Percentiles rank a stretch among this genome's conserved stretches.
phyloP scores from a whole-genome alignment of 2,888 invertebrate genomes.

The Aplocera efformata region DNA sequence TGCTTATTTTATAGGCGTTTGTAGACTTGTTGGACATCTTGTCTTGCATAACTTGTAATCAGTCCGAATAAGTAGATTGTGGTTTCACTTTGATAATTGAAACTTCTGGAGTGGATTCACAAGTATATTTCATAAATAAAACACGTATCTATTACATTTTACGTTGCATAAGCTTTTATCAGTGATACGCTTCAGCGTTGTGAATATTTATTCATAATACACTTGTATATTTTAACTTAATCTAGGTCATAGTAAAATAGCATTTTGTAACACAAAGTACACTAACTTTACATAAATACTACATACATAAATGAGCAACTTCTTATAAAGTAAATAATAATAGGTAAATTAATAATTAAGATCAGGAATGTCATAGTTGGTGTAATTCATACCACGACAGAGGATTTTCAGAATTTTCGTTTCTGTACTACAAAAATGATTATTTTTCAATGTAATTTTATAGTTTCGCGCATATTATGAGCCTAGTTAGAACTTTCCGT shows the following conservation, averaged over 20 bases:
- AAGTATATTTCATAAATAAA: conserved; percentile 63
- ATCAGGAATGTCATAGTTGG: neutral
- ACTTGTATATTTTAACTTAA: conserved; percentile 22
- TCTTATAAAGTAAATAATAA: conserved; percentile 3
- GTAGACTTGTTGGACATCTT: conserved; percentile 2
- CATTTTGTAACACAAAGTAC: conserved; percentile 7
- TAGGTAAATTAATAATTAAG: neutral
- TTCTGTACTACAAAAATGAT: too few species aligned
- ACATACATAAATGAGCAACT: conserved; percentile 15
- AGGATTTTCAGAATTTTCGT: too few species aligned
- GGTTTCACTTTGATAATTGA: neutral
- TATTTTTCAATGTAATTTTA: too few species aligned
- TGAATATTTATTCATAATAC: conserved; percentile 17
- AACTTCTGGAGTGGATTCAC: conserved; percentile 34
- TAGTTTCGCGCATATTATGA: too few species aligned
- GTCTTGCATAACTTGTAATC: too few species aligned
- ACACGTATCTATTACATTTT: conserved; percentile 47
- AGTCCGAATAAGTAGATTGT: too few species aligned
- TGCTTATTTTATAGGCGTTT: conserved; percentile 17
- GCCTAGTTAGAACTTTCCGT: too few species aligned
- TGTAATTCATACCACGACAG: too few species aligned
- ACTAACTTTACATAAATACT: conserved; percentile 3
- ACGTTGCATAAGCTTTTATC: conserved; percentile 62
- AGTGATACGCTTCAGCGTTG: conserved; percentile 55
- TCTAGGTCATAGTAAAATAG: conserved; percentile 12